These are phyloP conservation scores for Triplophysa siluroides DNA, from an alignment of 2,113 vertebrate species.

Conservation along the genomic window DNA sequence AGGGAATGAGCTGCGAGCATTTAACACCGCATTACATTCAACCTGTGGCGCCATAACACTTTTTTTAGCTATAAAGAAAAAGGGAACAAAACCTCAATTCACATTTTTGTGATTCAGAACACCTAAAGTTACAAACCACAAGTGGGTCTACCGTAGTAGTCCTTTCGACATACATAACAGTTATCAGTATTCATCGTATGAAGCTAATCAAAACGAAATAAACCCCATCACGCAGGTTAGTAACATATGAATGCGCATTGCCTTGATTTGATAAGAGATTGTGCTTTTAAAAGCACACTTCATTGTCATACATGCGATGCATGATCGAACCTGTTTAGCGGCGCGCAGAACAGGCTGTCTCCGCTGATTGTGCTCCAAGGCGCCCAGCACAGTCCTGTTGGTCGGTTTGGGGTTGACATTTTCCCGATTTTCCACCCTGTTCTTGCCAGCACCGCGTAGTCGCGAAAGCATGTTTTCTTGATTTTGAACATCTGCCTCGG, in stretches of 20 bases:
- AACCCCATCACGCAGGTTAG: too few species aligned
- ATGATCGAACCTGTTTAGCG: slow-evolving; percentile 62
- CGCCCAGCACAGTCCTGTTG: slow-evolving; percentile 77
- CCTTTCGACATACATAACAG: too few species aligned
- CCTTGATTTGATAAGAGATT: too few species aligned
- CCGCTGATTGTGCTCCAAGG: slow-evolving; percentile 74
- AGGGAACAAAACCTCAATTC: neutral
- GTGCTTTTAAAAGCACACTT: neutral
- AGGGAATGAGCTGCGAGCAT: slow-evolving; percentile 13
- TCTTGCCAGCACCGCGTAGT: slow-evolving; percentile 59
- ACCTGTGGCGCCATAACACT: neutral
- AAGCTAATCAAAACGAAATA: too few species aligned
- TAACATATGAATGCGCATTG: too few species aligned
- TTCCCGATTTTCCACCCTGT: slow-evolving; percentile 82
- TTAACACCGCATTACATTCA: slow-evolving; percentile 18
- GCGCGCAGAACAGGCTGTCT: slow-evolving; percentile 62
- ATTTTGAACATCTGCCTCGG: slow-evolving; percentile 51
- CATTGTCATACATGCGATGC: neutral
- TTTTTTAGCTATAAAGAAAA: neutral
- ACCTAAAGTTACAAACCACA: too few species aligned
- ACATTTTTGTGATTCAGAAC: neutral
- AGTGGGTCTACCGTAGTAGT: too few species aligned
- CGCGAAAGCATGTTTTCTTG: slow-evolving; percentile 68
- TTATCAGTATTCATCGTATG: too few species aligned
- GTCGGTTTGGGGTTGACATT: slow-evolving; percentile 75